Base-by-base conservation (phyloP, 2,113 vertebrate genomes). In the Pseudorhombus dupliciocellatus region DNA sequence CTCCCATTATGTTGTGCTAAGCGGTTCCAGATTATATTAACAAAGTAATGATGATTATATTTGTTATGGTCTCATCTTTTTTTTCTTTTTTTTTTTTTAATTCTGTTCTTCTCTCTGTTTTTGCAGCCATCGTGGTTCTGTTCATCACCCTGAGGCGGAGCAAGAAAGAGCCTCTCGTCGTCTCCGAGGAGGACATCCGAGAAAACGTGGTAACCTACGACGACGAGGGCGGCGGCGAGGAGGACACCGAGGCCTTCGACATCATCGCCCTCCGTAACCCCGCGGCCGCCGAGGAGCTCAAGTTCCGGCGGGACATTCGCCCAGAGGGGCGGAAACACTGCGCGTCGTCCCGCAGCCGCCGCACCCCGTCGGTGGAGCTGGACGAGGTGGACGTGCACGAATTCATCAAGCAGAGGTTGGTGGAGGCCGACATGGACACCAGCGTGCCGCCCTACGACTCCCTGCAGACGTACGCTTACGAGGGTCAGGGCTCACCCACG, bases 161-260 rank as follows among this genome's bases (percentile, higher is more conserved):
- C 85, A 98, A 97, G 79, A 99, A 99, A 62, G 97, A 98, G 70
- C 96, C 96, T 0, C 91, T 99, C 31, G 97, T 99, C 75, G 96
- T 99, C 82, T 97, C 97, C 0, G 96, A 98, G 65, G 98, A 98
- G 87, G 97, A 99, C 0, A 92, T 99, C 9, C 84, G 98, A 30
- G 98, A 99, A 92, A 99, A 98, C 0, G 96, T 99, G 74, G 98
- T 99, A 61, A 97, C 97, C 5, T 99, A 99, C 0, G 98, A 99
- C 2, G 98, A 98, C 0, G 98, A 99, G 71, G 98, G 98, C 0
- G 98, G 98, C 0, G 98, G 98, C 1, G 98, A 99, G 86, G 96
- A 97, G 77, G 98, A 99, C 89, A 99, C 98, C 0, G 98, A 99
- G 80, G 98, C 98, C 31, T 99, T 99, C 31, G 98, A 99, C 90